phyloP scores from a whole-genome alignment of 2,113 vertebrate genomes.

The Otis tarda region DNA sequence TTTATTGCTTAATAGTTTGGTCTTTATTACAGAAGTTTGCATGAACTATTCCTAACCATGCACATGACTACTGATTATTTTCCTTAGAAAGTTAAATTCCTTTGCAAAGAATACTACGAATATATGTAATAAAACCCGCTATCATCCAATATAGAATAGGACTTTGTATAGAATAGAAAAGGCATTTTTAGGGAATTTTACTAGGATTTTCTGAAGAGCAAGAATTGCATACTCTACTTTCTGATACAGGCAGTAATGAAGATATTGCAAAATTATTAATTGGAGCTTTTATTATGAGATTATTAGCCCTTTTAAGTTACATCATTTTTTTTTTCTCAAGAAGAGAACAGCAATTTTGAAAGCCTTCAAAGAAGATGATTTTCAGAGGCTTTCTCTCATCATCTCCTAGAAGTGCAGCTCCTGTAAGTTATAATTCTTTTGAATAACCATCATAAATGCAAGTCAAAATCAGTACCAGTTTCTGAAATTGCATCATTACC shows the following conservation, averaged over 20 bases:
- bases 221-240: background rate
- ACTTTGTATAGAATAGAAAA: background rate
- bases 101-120: background rate
- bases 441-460: slow-evolving; percentile 15
- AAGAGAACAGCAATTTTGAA: slow-evolving; percentile 9
- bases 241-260: background rate
- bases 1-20: background rate
- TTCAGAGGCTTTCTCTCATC: background rate
- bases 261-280: background rate
- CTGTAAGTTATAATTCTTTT: slow-evolving; percentile 18
- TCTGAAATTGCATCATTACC: slow-evolving; percentile 48
- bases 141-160: background rate
- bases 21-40: background rate
- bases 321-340: background rate
- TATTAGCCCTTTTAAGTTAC: background rate
- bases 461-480: slow-evolving; percentile 29
- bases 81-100: background rate
- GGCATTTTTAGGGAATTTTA: background rate
- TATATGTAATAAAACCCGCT: background rate
- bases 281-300: background rate
- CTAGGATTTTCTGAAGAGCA: background rate
- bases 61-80: background rate
- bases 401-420: background rate
- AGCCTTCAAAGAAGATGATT: background rate
- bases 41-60: background rate